Evolutionary conservation across 1,140 invertebrate species (phyloP).

Genomic region (Drosophila orena): DNA sequence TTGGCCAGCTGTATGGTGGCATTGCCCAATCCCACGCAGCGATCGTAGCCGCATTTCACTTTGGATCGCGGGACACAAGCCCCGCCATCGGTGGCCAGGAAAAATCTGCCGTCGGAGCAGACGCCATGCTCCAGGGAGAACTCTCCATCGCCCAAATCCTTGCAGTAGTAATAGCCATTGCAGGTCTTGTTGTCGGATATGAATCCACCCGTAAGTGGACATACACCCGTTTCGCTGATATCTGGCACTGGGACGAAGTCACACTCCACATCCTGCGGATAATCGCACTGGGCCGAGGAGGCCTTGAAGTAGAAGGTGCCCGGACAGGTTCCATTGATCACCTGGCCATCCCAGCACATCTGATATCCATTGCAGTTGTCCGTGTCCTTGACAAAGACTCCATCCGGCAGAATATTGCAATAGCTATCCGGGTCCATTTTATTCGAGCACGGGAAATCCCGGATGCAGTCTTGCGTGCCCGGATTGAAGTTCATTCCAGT

Average conservation of each 20-base stretch:
- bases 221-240: constrained; percentile 37
- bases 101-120: constrained; percentile 63
- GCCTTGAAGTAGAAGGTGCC: constrained; percentile 65
- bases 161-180: constrained; percentile 75
- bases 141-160: constrained; percentile 15
- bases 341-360: constrained; percentile 62
- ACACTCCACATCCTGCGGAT: constrained; percentile 65
- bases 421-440: constrained; percentile 64
- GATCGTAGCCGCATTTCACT: constrained; percentile 60
- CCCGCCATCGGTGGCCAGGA: constrained; percentile 46
- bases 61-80: constrained; percentile 63
- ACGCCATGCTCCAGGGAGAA: constrained; percentile 57
- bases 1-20: constrained; percentile 67
- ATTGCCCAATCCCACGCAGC: constrained; percentile 67
- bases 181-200: constrained; percentile 63
- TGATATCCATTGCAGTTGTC: constrained; percentile 62
- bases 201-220: constrained; percentile 51
- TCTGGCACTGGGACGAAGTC: constrained; percentile 6
- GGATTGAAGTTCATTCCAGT: constrained; percentile 70
- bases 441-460: constrained; percentile 48
- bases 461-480: constrained; percentile 59
- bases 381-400: constrained; percentile 65
- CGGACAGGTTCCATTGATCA: constrained; percentile 64
- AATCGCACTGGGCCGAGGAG: constrained; percentile 54
- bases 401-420: constrained; percentile 78